phyloP scores from a whole-genome alignment of 2,888 invertebrate species.

The Apodemia duryi region DNA sequence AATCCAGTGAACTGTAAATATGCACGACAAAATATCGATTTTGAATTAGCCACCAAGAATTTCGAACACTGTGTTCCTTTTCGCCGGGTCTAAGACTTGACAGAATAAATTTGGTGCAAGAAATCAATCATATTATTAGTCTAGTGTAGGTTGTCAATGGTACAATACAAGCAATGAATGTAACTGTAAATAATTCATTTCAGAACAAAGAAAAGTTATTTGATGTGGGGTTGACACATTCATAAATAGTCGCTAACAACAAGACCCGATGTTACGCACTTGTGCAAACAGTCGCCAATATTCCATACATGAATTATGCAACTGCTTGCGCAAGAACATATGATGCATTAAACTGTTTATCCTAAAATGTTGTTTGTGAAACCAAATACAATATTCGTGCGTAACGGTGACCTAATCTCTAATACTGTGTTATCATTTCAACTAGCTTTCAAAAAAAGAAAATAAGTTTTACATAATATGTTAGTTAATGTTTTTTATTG shows the following conservation, averaged over 20 bases:
- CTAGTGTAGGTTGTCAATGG: too few species aligned
- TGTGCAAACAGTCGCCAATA: constrained; percentile 5
- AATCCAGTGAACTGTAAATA: too few species aligned
- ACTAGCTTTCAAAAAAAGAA: too few species aligned
- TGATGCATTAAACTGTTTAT: background rate
- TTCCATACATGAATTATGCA: background rate
- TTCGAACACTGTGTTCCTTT: too few species aligned
- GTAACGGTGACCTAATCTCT: background rate
- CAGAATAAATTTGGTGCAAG: too few species aligned
- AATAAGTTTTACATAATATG: too few species aligned
- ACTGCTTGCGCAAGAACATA: background rate
- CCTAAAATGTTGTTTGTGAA: constrained; percentile 1
- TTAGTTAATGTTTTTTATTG: too few species aligned
- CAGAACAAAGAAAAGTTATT: background rate
- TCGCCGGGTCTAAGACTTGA: too few species aligned
- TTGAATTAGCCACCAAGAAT: too few species aligned
- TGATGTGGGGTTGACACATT: background rate
- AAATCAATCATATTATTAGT: too few species aligned
- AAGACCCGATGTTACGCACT: background rate
- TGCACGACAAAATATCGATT: too few species aligned
- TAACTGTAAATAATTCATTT: background rate
- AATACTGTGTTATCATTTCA: too few species aligned
- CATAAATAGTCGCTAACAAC: constrained; percentile 3
- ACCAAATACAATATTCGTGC: background rate
- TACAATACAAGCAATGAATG: background rate